Evolutionary conservation across 1,140 invertebrate genomes (phyloP).

Genomic region (Hetaerina americana): DNA sequence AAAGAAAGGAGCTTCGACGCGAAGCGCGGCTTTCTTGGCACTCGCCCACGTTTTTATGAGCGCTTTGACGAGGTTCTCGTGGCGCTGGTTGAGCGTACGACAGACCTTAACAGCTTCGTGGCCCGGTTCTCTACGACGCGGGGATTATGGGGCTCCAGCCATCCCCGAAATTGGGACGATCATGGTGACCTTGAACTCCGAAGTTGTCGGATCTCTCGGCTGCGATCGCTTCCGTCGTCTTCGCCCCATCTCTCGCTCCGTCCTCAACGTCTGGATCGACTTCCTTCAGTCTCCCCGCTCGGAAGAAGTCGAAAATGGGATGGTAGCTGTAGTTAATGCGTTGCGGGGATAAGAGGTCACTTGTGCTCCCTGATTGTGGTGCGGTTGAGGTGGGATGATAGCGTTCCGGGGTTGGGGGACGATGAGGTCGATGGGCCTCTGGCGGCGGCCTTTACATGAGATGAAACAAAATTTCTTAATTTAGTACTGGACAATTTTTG

Average conservation of each 20-base stretch:
- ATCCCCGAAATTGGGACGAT: not conserved
- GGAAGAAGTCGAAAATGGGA: slow-evolving; percentile 70
- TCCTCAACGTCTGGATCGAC: slow-evolving; percentile 5
- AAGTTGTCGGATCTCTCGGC: not conserved
- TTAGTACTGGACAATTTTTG: too few species aligned
- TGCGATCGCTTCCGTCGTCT: not conserved
- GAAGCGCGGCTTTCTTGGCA: too few species aligned
- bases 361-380: slow-evolving; percentile 30
- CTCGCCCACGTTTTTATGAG: too few species aligned
- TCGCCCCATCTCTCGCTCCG: slow-evolving; percentile 3
- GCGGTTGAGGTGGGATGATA: too few species aligned
- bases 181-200: not conserved
- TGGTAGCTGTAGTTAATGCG: slow-evolving; percentile 72
- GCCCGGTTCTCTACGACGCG: too few species aligned
- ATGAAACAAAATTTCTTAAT: too few species aligned
- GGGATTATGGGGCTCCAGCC: slow-evolving; percentile 20
- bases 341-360: slow-evolving; percentile 26
- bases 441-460: not conserved
- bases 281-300: not conserved
- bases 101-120: too few species aligned
- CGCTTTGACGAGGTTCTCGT: too few species aligned
- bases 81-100: too few species aligned
- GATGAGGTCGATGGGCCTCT: not conserved
- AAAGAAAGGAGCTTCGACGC: too few species aligned
- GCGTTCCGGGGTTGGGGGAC: too few species aligned